These are phyloP conservation scores for Sylvilagus floridanus DNA, from an alignment of 2,797 vertebrate species.

Conservation along the genomic window DNA sequence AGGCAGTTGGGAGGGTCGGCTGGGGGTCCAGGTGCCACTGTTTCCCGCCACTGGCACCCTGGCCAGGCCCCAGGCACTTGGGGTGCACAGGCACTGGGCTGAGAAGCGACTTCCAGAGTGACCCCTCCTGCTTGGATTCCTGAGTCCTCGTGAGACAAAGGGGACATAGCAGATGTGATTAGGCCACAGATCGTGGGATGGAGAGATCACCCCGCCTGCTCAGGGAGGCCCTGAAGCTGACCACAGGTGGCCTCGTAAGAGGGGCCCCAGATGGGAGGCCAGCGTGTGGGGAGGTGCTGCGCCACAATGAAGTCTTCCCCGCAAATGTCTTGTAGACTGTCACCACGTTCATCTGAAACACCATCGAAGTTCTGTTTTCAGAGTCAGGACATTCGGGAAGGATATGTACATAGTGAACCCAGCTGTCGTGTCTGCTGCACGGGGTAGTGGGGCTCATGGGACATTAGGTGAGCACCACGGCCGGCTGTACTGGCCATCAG, in stretches of 20 bases:
- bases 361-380: too few species aligned
- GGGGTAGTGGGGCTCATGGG: not conserved
- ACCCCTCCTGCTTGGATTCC: not conserved
- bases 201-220: too few species aligned
- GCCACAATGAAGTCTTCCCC: too few species aligned
- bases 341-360: not conserved
- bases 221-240: not conserved
- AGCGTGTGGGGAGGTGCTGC: too few species aligned
- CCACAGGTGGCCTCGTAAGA: not conserved
- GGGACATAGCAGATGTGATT: not conserved
- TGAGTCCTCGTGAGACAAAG: not conserved
- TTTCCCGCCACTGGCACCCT: fast-evolving
- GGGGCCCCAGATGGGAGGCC: not conserved
- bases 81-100: not conserved
- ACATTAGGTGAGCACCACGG: not conserved
- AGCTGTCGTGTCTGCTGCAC: too few species aligned
- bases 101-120: not conserved
- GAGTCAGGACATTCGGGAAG: not conserved
- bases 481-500: not conserved
- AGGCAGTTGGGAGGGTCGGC: not conserved
- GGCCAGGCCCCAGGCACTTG: not conserved
- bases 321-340: not conserved
- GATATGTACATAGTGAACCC: too few species aligned
- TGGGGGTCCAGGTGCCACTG: fast-evolving
- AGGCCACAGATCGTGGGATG: too few species aligned